Base-by-base conservation (phyloP, 2,113 vertebrate species). In the Mormoops blainvillei region DNA sequence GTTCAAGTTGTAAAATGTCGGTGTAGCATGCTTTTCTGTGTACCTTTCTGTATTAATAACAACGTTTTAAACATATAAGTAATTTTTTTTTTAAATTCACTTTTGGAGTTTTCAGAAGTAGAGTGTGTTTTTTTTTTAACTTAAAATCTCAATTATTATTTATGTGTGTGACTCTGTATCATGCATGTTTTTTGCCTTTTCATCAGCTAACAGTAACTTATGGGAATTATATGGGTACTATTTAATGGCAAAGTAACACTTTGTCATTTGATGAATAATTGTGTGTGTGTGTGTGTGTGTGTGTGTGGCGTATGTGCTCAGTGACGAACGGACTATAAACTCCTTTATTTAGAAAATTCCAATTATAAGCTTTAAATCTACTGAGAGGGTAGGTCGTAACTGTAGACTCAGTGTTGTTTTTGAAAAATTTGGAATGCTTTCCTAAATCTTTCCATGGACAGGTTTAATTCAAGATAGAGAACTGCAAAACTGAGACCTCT, bases 291-390 rank as follows among this genome's bases (percentile, higher is more conserved):
- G 26, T 77, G 24, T 48, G 1, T 67, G 67, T 48, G 0, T 77
- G 52, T 90, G 41, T 89, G 31, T 26, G 10, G 15, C 20, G 3
- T 50, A 6, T 65, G 15, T 80, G 56, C 54, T 63, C 41, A 89
- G 3, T 38, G 63, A 96, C 90, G 24, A 67, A 74, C 61, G 50
- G 45, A 89, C 87, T 43, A 7, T 70, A 93, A 97, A 93, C 3
- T 78, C 6, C 45, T 95, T 61, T 76, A 26, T 95, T 96, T 94
- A 81, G 7, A 15, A 91, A 95, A 33, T 45, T 94, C 43, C 84
- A 83, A 88, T 15, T 63, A 7, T 87, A 96, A 94, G n/a, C 41
- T 89, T 96, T 97, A 96, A 97, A 97, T 93, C 43, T 97, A 52
- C 63, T 97, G 31, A 97, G 41, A 73, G 0, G 14, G 2, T 89